These are phyloP conservation scores for Drosophila pectinifera DNA, from an alignment of 1,140 invertebrate genomes.

Conservation along the genomic window DNA sequence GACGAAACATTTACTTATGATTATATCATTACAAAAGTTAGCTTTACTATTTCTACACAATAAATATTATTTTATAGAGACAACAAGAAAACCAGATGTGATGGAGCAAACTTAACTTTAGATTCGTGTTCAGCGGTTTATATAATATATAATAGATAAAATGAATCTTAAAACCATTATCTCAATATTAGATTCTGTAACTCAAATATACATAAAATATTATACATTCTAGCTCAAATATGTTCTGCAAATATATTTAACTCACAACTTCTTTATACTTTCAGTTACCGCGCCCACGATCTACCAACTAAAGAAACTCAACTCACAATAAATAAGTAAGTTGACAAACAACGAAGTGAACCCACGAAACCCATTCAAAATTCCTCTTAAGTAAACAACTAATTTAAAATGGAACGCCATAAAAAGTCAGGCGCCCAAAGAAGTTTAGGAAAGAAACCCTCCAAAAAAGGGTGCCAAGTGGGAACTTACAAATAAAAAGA, in stretches of 20 bases:
- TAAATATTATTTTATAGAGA: too few relatives aligned
- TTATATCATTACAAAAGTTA: too few relatives aligned
- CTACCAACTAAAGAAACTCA: conserved; percentile 42
- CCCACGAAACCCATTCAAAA: conserved; percentile 12
- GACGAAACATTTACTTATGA: too few relatives aligned
- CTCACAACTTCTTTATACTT: conserved; percentile 25
- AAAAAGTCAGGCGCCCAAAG: conserved; percentile 57
- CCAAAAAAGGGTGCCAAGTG: conserved; percentile 29
- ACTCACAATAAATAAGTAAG: conserved; percentile 57
- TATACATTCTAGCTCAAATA: background rate
- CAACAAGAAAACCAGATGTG: too few relatives aligned
- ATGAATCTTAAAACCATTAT: too few relatives aligned
- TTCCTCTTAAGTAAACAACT: conserved; percentile 63
- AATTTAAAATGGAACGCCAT: conserved; percentile 76
- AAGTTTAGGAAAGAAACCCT: conserved; percentile 22
- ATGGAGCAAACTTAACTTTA: too few relatives aligned
- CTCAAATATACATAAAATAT: background rate
- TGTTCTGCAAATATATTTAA: background rate
- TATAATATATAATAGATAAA: too few relatives aligned
- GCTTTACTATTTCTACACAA: too few relatives aligned
- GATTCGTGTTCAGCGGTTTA: too few relatives aligned
- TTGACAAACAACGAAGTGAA: conserved; percentile 24
- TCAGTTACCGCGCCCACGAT: conserved; percentile 40
- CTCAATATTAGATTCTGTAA: too few relatives aligned
- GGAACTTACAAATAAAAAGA: conserved; percentile 25